Evolutionary conservation across 2,113 vertebrate species (phyloP).

Genomic region (Gavia stellata): DNA sequence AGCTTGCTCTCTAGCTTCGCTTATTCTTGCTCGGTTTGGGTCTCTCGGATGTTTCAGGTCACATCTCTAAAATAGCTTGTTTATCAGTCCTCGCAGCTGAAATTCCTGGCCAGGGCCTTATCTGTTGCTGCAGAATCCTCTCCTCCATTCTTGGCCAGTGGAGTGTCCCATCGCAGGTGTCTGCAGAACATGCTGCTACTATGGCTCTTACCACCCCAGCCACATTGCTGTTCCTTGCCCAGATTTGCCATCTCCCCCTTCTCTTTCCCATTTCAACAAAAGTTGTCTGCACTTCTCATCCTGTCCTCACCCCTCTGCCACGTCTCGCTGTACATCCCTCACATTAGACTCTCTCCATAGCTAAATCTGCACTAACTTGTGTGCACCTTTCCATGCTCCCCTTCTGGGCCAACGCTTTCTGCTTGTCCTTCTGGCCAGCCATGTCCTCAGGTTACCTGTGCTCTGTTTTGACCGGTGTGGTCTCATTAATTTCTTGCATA

Average conservation of each 20-base stretch:
- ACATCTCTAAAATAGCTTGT: background rate
- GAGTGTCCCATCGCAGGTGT: accelerated
- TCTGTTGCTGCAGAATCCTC: background rate
- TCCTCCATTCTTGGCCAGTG: background rate
- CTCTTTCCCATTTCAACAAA: background rate
- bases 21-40: background rate
- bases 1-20: background rate
- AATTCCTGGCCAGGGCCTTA: background rate
- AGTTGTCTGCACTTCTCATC: background rate
- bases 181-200: background rate
- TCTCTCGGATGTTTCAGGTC: background rate
- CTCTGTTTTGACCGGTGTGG: background rate
- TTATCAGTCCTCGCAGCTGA: background rate
- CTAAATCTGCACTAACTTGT: background rate
- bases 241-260: background rate
- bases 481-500: background rate
- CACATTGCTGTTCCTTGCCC: accelerated
- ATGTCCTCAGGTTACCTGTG: background rate
- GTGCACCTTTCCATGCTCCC: background rate
- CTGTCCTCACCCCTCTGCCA: background rate
- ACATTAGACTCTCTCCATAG: background rate
- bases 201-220: background rate
- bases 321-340: background rate
- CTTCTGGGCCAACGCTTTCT: background rate
- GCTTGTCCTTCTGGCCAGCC: background rate